Conservation (phyloP, 2,888 invertebrate genomes). For the Baronia brevicornis region DNA sequence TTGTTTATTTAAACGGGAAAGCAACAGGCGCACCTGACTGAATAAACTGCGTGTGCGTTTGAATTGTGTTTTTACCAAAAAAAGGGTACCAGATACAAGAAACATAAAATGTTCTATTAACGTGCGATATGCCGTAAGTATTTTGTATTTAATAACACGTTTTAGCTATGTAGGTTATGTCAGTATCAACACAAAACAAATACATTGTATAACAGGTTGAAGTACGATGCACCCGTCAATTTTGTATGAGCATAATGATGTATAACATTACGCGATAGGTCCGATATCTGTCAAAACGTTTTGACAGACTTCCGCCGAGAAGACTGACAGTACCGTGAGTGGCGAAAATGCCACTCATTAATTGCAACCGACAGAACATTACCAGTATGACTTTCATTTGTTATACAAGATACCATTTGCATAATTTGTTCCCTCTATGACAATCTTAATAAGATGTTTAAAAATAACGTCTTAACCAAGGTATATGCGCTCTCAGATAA, state of each 20-base stretch:
- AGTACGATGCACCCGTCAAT: slow-evolving; percentile 15
- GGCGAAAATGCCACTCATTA: slow-evolving; percentile 53
- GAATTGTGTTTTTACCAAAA: too few relatives aligned
- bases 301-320: slow-evolving; percentile 39
- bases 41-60: too few relatives aligned
- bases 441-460: slow-evolving; percentile 9
- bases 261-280: slow-evolving; percentile 23
- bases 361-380: slow-evolving; percentile 49
- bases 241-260: slow-evolving; percentile 23
- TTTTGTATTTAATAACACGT: too few relatives aligned
- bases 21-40: too few relatives aligned
- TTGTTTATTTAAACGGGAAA: too few relatives aligned
- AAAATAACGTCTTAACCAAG: slow-evolving; percentile 4
- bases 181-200: slow-evolving; percentile 3
- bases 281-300: slow-evolving; percentile 39
- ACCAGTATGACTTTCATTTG: slow-evolving; percentile 60
- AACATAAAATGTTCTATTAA: too few relatives aligned
- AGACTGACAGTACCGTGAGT: slow-evolving; percentile 42
- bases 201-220: slow-evolving; percentile 10
- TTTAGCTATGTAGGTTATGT: neutral
- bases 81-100: too few relatives aligned
- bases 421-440: slow-evolving; percentile 19
- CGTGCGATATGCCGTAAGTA: too few relatives aligned
- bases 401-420: slow-evolving; percentile 47
- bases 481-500: too few relatives aligned